Base-by-base conservation (phyloP, 2,797 vertebrate genomes). In the Chaenodraco wilsoni region DNA sequence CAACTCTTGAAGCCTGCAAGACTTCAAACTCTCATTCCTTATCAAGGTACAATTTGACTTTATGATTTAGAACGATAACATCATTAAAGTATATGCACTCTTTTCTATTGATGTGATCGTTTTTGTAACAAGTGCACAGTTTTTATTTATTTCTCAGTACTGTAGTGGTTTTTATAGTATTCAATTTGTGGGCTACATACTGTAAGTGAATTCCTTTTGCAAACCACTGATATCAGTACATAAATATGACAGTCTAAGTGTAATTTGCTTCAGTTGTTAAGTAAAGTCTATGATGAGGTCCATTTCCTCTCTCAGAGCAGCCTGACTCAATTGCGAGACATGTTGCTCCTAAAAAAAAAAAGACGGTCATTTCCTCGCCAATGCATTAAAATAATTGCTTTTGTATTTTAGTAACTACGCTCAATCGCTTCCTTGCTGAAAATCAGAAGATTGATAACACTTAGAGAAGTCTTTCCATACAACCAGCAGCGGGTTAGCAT, bases 1-100 rank as follows among this genome's bases (percentile, higher is more conserved):
- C 68, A 57, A 71, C 57, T 50, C 19, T 72, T 49, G 15, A 49
- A 56, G 43, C 46, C 49, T 60, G 49, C 37, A 66, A 9, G 37
- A 33, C 27, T 16, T 27, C 5, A 4, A 65, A 44, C 23, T 65
- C 55, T 41, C 12, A 21, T 45, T 12, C 3, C 65, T 67, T 69
- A 67, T 41, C 6, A 13, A 61, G 65, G 15, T 16, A 5, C 9
- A 55, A 31, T 55, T 43, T 37, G 51, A 10, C 1, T 64, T 58
- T n/a, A 48, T 21, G 12, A 23, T 62, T 41, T 23, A 50, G 3
- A 69, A 67, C 51, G 56, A 58, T 23, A 44, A 43, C 69, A 21
- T 56, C 1, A 40, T 52, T 71, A 19, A 52, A 40, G 17, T 44
- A 15, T 9, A 63, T 5, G 21, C 16, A 12, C 3, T 21, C 3